Base-by-base conservation (phyloP, 2,888 invertebrate genomes). In the Acronicta alni region DNA sequence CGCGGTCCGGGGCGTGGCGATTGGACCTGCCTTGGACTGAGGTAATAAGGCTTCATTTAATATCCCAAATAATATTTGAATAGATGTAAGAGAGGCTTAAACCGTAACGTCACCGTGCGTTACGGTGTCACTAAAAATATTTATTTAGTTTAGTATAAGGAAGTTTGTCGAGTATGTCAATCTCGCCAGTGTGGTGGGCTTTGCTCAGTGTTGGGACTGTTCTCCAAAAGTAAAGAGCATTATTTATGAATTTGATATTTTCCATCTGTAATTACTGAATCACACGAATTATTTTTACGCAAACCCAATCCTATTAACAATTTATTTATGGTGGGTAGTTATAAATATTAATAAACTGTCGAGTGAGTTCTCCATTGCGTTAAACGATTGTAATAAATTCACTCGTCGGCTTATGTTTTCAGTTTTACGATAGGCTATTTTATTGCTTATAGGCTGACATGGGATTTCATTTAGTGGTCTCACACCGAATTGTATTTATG, bases 401-500 rank as follows among this genome's bases (percentile, higher is more conserved):
- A 69, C 42, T 63, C 57, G 57, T 46, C 38, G 64, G 57, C 38
- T 63, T 63, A 63, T 55, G 55, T 48, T 56, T 53, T 63, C 70
- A 44, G 51, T 56, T 67, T 67, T 62, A 52, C 16, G 45, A 41
- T 38, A 18, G 15, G 12, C n/a, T 8, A 32, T 20, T 67, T 53
- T 61, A 59, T 52, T 47, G 18, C 20, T 9, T 15, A 47, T 43
- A 16, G 18, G 53, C 41, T 49, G 37, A 14, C 26, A 32, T 16
- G 56, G 53, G 62, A 53, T 61, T 61, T 20, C 26, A 54, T 45
- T 54, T 38, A 54, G 54, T 17, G 62, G 18, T 38, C 44, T 45
- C 37, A 49, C 61, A 61, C 38, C 14, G 15, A 42, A 53, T 45
- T 49, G 16, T 48, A 60, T 67, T 61, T 48, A 53, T 53, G 41